A percentile compares a stretch with the other conserved stretches of the same genome.
Evolutionary conservation across 2,113 vertebrate species (phyloP).

Genomic region (Vanacampus margaritifer): DNA sequence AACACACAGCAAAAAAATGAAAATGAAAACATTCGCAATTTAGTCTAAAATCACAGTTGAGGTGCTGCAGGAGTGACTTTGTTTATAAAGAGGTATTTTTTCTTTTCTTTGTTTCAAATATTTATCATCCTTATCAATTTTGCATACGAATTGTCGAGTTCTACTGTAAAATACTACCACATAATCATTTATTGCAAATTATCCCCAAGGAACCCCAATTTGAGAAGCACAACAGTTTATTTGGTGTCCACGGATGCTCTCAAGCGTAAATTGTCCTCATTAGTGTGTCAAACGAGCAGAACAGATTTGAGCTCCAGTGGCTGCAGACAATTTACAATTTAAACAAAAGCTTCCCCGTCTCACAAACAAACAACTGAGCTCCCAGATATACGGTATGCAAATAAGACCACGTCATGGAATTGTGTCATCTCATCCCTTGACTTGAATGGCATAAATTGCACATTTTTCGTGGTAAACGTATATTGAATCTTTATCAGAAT

Average conservation of each 20-base stretch:
- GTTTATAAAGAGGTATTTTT: too few species aligned
- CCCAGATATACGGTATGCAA: conserved; percentile 24
- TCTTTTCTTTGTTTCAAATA: too few species aligned
- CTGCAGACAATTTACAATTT: conserved; percentile 35
- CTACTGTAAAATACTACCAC: too few species aligned
- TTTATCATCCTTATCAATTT: too few species aligned
- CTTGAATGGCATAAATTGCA: neutral
- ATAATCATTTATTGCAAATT: too few species aligned
- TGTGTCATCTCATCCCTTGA: neutral
- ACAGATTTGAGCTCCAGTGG: conserved; percentile 45
- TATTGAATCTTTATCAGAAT: too few species aligned
- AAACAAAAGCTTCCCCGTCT: conserved; percentile 29
- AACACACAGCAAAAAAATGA: too few species aligned
- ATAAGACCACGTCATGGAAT: conserved; percentile 1
- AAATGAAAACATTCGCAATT: too few species aligned
- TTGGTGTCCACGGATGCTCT: conserved; percentile 9
- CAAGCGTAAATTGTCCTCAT: conserved; percentile 40
- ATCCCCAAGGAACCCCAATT: neutral
- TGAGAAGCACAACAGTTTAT: conserved; percentile 9
- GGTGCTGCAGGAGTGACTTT: too few species aligned
- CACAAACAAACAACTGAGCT: conserved; percentile 1
- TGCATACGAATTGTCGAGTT: too few species aligned
- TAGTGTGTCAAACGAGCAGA: conserved; percentile 35
- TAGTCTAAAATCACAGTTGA: too few species aligned
- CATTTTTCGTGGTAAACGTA: too few species aligned